Base-by-base conservation (phyloP, 2,113 vertebrate species). In the Henicopernis longicauda region DNA sequence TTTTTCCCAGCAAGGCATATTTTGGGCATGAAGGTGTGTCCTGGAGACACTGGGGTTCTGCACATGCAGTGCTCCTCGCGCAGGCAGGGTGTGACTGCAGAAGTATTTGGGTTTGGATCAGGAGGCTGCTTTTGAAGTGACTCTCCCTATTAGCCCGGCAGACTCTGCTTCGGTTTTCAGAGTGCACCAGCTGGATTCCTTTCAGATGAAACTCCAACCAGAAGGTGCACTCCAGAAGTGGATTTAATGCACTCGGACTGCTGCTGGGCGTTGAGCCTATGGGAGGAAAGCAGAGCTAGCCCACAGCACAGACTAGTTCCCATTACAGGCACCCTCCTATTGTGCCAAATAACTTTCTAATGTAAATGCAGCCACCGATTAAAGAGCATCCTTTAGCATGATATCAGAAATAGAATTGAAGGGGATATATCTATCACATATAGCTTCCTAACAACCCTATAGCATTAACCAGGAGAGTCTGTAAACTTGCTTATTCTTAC, bases 131-230 rank as follows among this genome's bases (percentile, higher is more conserved):
- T 90, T 74, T 91, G 87, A 96, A 89, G 70, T 10, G 69, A 87
- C 87, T 74, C 77, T 95, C 87, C 63, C 84, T 57, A 47, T 70
- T 82, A 45, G 61, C 69, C 73, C 7, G 5, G 38, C 78, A 91
- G 63, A 54, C 42, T 55, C 62, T 21, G 17, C 89, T 70, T 27
- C 6, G 69, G 31, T 93, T 89, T 89, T 45, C 77, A 74, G 90
- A 87, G 55, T 42, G 69, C 84, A 87, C 81, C 69, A 86, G 42
- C 83, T 34, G 80, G 76, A 95, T 93, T 86, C 89, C 63, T 94
- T 89, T 91, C 63, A 61, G 90, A 49, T 59, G 77, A 91, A 86
- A 70, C 45, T 78, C 49, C 47, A 21, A 44, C 13, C 49, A 86
- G 62, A 73, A 13, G 89, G 73, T 70, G 89, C 21, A 20, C 61